Conservation (phyloP, 2,888 invertebrate species). For the Caenorhabditis sp. region DNA sequence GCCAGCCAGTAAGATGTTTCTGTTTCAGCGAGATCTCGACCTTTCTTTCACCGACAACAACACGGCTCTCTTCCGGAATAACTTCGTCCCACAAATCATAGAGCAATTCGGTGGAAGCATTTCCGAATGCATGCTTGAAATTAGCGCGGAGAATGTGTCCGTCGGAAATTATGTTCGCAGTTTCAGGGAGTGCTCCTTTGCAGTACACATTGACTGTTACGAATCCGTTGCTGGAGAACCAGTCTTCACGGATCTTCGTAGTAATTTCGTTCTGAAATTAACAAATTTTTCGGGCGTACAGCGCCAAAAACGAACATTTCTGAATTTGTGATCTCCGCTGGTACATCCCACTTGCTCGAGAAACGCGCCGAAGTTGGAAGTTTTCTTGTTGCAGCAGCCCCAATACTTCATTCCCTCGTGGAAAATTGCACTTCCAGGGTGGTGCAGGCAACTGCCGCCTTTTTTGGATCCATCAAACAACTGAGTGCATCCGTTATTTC, state of each 20-base stretch:
- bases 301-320: conserved; percentile 81
- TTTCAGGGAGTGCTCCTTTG: conserved; percentile 86
- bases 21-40: conserved; percentile 76
- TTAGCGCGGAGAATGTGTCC: conserved; percentile 83
- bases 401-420: conserved; percentile 78
- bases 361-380: conserved; percentile 93
- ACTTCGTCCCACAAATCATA: conserved; percentile 77
- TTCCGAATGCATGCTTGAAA: conserved; percentile 74
- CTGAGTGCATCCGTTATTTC: conserved; percentile 70
- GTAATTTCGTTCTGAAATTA: conserved; percentile 70
- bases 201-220: conserved; percentile 77
- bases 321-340: conserved; percentile 90
- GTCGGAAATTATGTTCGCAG: conserved; percentile 87
- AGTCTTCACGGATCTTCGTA: conserved; percentile 76
- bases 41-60: conserved; percentile 74
- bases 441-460: conserved; percentile 29
- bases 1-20: conserved; percentile 71
- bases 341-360: conserved; percentile 92
- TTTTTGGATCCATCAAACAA: conserved; percentile 39
- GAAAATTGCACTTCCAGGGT: conserved; percentile 60
- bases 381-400: conserved; percentile 90
- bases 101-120: conserved; percentile 55
- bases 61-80: conserved; percentile 67
- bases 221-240: conserved; percentile 73
- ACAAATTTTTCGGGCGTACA: no score